Base-by-base conservation (phyloP, 2,888 invertebrate species). In the Saturnia japonica region DNA sequence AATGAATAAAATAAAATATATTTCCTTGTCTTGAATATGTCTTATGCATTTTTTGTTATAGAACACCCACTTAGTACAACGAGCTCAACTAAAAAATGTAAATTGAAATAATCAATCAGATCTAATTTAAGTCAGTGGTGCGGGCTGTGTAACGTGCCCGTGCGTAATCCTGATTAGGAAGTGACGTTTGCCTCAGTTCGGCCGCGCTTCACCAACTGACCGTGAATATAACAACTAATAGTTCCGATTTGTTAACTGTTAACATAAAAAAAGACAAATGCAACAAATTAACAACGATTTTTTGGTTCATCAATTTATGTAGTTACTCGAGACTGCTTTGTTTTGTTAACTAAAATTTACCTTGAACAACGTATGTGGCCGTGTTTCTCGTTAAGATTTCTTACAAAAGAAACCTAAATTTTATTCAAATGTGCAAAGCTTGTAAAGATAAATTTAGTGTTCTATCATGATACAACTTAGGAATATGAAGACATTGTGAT, bases 91-190 rank as follows among this genome's bases (percentile, higher is more conserved):
- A 84, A 60, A 60, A 86, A 82, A 75, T 67, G 72, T 60, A 75
- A 79, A 77, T 76, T 76, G 75, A 76, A 79, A 80, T 83, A 81
- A 87, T 86, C 84, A 85, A 87, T 87, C 84, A 85, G 75, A 73
- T 80, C 77, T 77, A 82, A 80, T 79, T 80, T 78, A 74, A 77
- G 75, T 71, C 73, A 79, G 73, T 74, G 72, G 75, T 77, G 71
- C 72, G 76, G 70, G 71, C 74, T 74, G 71, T 77, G 75, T 76
- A 75, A 78, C 79, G 72, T 70, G 54, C 42, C 77, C 79, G 72
- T 70, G 54, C 42, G 19, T 54, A 57, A 70, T 76, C 73, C 78
- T 73, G 75, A 78, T 78, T 77, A 75, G 72, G 73, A 76, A 75
- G 73, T 74, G 72, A 78, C 75, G 76, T 75, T 71, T 75, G 74